Base-by-base conservation (phyloP, 1,140 invertebrate genomes). In the Pemphigus obesinymphae region DNA sequence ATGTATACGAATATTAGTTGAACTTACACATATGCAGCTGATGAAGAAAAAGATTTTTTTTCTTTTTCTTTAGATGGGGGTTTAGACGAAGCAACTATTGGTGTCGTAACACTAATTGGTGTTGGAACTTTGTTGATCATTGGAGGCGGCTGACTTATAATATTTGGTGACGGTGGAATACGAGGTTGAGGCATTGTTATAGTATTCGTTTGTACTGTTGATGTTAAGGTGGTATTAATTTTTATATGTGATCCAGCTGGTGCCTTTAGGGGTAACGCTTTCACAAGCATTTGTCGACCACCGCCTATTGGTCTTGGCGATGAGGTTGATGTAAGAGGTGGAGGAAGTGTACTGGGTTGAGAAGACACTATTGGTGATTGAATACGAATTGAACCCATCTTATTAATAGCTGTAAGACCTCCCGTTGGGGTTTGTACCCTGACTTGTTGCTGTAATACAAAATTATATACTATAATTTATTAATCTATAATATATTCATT, bases 231-330 rank as follows among this genome's bases (percentile, higher is more conserved):
- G 31, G 53, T 80, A 31, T 61, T 80, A 43, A 80, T 63, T 10
- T 80, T 80, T 20, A 80, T 63, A 43, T 80, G 76, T 7, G 76
- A 80, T 40, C 53, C 76, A 63, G 23, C 26, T 26, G 70, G 75
- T 11, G 75, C 55, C 17, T 82, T 82, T 23, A 80, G 10, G 45
- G 82, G 82, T 61, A 82, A 40, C 20, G 72, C 61, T 82, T 82
- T 82, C 10, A 78, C 61, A 37, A 82, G 8, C 72, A 50, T 68
- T 10, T 53, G 82, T 7, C 82, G 82, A 68, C 73, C 73, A 31
- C 58, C 50, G 15, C 72, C 48, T 87, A 87, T 80, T 88, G 87
- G 31, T 87, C 88, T 83, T 85, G 85, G 87, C 23, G 87, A 84
- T 55, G 85, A 83, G 13, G 86, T 85, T 68, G 86, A 85, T 43